Base-by-base conservation (phyloP, 2,888 invertebrate genomes). In the Acleris cristana region DNA sequence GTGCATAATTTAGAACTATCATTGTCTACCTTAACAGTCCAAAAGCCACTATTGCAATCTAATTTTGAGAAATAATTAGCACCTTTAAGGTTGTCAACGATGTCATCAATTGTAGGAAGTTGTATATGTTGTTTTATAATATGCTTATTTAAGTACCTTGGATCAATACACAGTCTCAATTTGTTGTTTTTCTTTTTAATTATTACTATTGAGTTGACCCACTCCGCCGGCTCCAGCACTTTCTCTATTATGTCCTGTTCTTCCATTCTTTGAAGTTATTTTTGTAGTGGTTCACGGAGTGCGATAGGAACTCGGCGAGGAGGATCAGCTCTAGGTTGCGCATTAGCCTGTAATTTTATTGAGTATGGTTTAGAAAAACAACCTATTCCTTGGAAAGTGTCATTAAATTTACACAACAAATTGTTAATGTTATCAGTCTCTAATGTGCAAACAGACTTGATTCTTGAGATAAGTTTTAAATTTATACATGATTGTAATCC, bases 181-280 rank as follows among this genome's bases (percentile, higher is more conserved):
- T 52, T 52, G n/a, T 52, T 52, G n/a, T 52, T 52, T 52, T 52
- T 52, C n/a, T 18, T 52, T 52, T 52, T 53, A n/a, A 23, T 26
- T 26, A 53, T 53, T 23, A 53, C 53, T 21, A 53, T 53, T 14
- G 53, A 54, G 54, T 54, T 54, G 54, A 54, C 54, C 54, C 54
- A 54, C 54, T 54, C 54, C 54, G 54, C 30, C 30, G 54, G 30
- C 34, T 54, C 54, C 26, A 12, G 34, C 30, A 54, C 54, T 54
- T 54, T 54, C 53, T 26, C 54, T 30, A 54, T 54, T 10, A 54
- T 23, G 30, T 23, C 18, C 19, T 19, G 49, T 18, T 51, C 19
- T 51, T 19, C 51, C 51, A 51, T 51, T 10, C 18, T 48, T 6
- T n/a, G 48, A n/a, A 48, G n/a, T n/a, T 48, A 18, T 18, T 51